Conservation (phyloP, 1,140 invertebrate species). For the Physella acuta region DNA sequence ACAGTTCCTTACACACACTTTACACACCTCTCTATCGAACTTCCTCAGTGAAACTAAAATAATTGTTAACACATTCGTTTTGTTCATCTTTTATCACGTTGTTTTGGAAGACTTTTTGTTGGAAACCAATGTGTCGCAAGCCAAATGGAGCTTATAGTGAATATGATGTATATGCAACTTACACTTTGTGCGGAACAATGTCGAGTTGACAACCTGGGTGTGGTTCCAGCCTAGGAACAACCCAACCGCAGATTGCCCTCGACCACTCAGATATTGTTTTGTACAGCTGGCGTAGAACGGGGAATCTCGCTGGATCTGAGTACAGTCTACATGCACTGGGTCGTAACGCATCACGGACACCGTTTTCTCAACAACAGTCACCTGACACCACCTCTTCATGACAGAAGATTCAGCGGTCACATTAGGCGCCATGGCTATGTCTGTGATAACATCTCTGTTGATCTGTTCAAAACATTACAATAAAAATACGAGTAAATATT, state of each 20-base stretch:
- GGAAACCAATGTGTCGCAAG: too few species aligned
- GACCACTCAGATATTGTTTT: too few species aligned
- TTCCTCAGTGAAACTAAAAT: too few species aligned
- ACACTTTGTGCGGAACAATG: not conserved
- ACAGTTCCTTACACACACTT: too few species aligned
- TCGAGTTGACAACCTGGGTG: not conserved
- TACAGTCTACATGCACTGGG: slow-evolving; percentile 12
- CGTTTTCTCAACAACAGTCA: not conserved
- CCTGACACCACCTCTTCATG: slow-evolving; percentile 28
- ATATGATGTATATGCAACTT: too few species aligned
- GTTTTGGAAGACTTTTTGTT: too few species aligned
- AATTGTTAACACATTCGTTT: too few species aligned
- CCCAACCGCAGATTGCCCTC: not conserved
- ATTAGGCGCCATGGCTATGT: slow-evolving; percentile 27
- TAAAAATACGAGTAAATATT: not conserved
- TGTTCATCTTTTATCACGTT: too few species aligned
- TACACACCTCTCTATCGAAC: too few species aligned
- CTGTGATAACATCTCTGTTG: slow-evolving; percentile 29
- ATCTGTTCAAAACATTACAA: slow-evolving; percentile 20
- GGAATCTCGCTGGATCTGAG: slow-evolving; percentile 4
- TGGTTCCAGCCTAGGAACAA: slow-evolving; percentile 10
- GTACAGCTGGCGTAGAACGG: slow-evolving; percentile 21
- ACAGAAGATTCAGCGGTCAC: slow-evolving; percentile 12
- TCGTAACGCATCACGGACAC: slow-evolving; percentile 15
- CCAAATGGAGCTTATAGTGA: too few species aligned